Conservation (phyloP, 2,113 vertebrate genomes). For the Isichthys henryi region DNA sequence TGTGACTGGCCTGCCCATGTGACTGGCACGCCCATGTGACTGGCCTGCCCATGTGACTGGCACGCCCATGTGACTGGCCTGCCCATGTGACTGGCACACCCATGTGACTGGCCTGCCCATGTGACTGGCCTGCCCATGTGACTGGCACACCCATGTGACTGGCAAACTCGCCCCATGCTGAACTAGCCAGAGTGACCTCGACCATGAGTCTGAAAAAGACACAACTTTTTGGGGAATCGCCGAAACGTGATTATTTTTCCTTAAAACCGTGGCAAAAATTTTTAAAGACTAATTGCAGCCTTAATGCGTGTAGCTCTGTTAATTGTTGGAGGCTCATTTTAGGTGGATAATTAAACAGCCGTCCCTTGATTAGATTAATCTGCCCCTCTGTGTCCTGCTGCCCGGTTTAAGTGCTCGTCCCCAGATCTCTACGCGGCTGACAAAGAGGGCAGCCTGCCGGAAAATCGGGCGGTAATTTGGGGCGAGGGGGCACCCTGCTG, state of each 20-base stretch:
- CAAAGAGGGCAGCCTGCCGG: slow-evolving; percentile 10
- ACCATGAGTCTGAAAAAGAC: neutral
- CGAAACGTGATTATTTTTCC: slow-evolving; percentile 4
- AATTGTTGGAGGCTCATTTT: slow-evolving; percentile 28
- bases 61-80: too few relatives aligned
- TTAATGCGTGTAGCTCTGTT: slow-evolving; percentile 26
- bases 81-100: too few relatives aligned
- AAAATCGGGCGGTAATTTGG: slow-evolving; percentile 19
- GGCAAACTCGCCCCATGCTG: neutral
- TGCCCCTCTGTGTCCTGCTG: slow-evolving; percentile 20
- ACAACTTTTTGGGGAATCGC: neutral
- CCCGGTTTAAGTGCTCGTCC: slow-evolving; percentile 20
- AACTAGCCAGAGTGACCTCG: neutral
- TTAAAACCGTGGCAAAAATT: neutral
- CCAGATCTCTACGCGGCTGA: neutral
- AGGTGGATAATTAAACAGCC: slow-evolving; percentile 29
- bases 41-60: too few relatives aligned
- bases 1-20: neutral
- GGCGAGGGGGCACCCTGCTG: slow-evolving; percentile 11
- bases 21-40: too few relatives aligned
- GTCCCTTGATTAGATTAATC: slow-evolving; percentile 22
- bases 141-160: neutral
- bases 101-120: too few relatives aligned
- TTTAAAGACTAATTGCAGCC: slow-evolving; percentile 17
- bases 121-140: too few relatives aligned